A percentile compares a stretch with the other conserved stretches of the same genome.
These are phyloP conservation scores for Cebidichthys violaceus DNA, from an alignment of 2,113 vertebrate genomes.

Conservation along the genomic window DNA sequence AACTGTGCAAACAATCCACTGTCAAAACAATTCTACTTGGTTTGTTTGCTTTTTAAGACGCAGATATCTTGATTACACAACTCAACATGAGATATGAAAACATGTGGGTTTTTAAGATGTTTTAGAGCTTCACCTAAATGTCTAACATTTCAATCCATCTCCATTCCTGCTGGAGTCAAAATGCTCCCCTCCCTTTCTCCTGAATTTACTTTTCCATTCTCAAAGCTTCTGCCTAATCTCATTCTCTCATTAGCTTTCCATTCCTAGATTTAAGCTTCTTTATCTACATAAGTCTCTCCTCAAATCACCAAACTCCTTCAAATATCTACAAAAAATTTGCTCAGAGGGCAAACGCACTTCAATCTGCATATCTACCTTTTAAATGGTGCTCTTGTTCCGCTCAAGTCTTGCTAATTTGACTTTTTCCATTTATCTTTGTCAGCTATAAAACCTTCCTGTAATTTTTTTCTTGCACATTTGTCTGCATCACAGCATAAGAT, in stretches of 20 bases:
- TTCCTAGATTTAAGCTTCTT: conserved; percentile 45
- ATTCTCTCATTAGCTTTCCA: conserved; percentile 24
- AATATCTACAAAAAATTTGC: conserved; percentile 20
- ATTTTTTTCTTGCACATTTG: neutral
- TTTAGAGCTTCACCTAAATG: conserved; percentile 22
- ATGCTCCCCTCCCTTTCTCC: neutral
- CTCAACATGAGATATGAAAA: neutral
- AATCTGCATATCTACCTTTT: conserved; percentile 6
- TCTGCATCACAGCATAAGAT: conserved; percentile 2
- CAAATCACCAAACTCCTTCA: conserved; percentile 19
- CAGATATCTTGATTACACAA: neutral
- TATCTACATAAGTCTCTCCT: conserved; percentile 49
- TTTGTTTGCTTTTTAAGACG: neutral
- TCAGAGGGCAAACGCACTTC: neutral
- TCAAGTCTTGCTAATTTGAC: neutral
- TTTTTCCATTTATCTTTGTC: neutral
- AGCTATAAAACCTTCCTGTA: neutral
- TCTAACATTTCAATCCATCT: conserved; percentile 33
- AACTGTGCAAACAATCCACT: neutral
- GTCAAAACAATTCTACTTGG: too few relatives aligned
- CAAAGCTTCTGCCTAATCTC: conserved; percentile 21
- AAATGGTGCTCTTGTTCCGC: conserved; percentile 2
- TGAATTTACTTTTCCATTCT: conserved; percentile 21
- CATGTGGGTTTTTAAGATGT: neutral
- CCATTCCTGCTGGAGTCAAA: conserved; percentile 19